A percentile compares a stretch with the other conserved stretches of the same genome.
Conservation (phyloP, 2,888 invertebrate genomes). For the Corythucha ciliata region DNA sequence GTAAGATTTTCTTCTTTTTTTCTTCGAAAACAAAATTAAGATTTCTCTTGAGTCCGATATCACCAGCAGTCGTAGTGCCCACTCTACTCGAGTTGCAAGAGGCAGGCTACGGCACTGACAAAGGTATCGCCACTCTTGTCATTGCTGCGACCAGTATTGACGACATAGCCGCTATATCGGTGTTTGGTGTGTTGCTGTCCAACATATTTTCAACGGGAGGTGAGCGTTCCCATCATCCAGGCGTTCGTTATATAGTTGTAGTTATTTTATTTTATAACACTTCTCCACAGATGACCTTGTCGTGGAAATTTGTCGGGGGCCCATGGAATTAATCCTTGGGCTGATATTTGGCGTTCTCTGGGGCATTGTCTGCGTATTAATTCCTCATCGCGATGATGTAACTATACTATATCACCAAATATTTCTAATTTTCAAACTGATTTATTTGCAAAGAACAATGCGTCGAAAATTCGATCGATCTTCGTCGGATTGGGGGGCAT, state of each 20-base stretch:
- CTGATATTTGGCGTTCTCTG: constrained; percentile 20
- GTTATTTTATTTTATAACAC: constrained; percentile 2
- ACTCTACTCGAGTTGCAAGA: constrained; percentile 54
- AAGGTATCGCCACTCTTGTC: constrained; percentile 64
- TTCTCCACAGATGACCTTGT: constrained; percentile 25
- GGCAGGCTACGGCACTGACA: constrained; percentile 55
- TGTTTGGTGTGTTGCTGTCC: constrained; percentile 58
- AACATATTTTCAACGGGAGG: constrained; percentile 53
- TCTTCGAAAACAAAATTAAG: constrained; percentile 39
- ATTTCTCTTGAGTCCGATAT: constrained; percentile 56
- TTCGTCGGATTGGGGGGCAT: constrained; percentile 53
- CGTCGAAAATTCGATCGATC: too few relatives aligned
- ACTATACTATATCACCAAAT: not conserved
- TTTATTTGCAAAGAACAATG: too few relatives aligned
- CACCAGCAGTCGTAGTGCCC: constrained; percentile 65
- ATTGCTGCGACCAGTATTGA: constrained; percentile 63
- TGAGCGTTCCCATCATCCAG: too few relatives aligned
- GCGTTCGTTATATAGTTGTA: constrained; percentile 11
- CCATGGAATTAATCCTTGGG: constrained; percentile 23
- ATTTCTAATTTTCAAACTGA: not conserved
- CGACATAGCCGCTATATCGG: constrained; percentile 64
- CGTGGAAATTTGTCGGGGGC: constrained; percentile 21
- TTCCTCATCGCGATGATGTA: constrained; percentile 23
- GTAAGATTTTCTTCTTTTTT: constrained; percentile 9
- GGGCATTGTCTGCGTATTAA: constrained; percentile 19